Conservation (phyloP, 2,888 invertebrate genomes). For the Cantharis lateralis region DNA sequence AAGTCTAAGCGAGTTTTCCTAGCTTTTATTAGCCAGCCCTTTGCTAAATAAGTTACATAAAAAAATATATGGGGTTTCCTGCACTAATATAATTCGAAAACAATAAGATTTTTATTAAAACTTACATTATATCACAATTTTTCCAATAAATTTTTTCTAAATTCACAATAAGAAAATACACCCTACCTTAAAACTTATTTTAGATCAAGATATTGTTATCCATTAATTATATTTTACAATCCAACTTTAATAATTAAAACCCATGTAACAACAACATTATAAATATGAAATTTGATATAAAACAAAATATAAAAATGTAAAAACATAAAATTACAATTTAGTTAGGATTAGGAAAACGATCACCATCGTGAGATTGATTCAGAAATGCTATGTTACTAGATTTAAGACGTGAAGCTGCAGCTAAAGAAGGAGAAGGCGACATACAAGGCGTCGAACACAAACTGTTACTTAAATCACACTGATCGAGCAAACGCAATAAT, state of each 20-base stretch:
- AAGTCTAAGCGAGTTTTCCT: too few species aligned
- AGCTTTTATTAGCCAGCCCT: too few species aligned
- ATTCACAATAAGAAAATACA: background rate
- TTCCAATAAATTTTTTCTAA: background rate
- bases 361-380: slow-evolving; percentile 58
- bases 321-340: slow-evolving; percentile 3
- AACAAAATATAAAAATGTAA: slow-evolving; percentile 1
- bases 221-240: background rate
- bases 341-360: slow-evolving; percentile 32
- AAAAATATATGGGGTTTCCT: background rate
- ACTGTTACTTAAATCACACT: slow-evolving; percentile 89
- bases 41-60: too few species aligned
- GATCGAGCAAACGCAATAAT: slow-evolving; percentile 86
- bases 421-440: slow-evolving; percentile 70
- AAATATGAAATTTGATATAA: background rate
- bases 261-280: background rate
- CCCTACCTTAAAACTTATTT: background rate
- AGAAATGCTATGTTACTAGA: slow-evolving; percentile 68
- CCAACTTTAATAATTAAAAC: background rate
- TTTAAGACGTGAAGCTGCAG: slow-evolving; percentile 59
- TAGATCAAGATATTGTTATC: background rate
- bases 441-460: slow-evolving; percentile 78
- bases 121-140: background rate
- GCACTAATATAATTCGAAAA: background rate
- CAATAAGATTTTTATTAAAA: background rate